Conservation (phyloP, 2,888 invertebrate genomes). For the Notodonta ziczac region DNA sequence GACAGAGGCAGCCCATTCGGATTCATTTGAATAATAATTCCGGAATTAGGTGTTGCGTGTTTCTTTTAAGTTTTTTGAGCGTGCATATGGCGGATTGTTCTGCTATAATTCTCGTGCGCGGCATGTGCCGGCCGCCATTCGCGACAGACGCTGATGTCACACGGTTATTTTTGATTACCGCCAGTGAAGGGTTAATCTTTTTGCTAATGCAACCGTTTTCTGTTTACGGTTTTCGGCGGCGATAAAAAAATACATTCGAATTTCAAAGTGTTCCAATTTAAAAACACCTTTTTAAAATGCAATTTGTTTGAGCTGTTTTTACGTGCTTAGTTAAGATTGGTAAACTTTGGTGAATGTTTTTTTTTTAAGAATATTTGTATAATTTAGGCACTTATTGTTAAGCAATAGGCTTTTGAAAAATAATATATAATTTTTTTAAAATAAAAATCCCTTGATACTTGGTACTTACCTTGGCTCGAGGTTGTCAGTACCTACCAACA, state of each 20-base stretch:
- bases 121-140: slow-evolving; percentile 74
- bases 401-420: no score
- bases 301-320: no score
- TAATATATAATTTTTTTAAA: no score
- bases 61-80: slow-evolving; percentile 56
- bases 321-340: no score
- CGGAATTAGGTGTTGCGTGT: slow-evolving; percentile 20
- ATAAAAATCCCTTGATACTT: no score
- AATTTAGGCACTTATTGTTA: no score
- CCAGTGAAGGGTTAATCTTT: slow-evolving; percentile 67
- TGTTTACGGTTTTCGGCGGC: neutral
- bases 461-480: no score
- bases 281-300: no score
- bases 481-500: no score
- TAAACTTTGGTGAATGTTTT: no score
- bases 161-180: slow-evolving; percentile 63
- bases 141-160: slow-evolving; percentile 81
- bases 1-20: neutral
- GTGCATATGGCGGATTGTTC: slow-evolving; percentile 75
- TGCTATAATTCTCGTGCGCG: slow-evolving; percentile 71
- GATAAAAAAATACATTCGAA: neutral
- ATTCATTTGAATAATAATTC: neutral
- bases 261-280: neutral
- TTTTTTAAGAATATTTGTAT: no score
- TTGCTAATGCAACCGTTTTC: slow-evolving; percentile 38